Percentiles rank a stretch among this genome's conserved stretches.
Evolutionary conservation across 2,113 vertebrate species (phyloP).

Genomic region (Campylorhamphus procurvoides): DNA sequence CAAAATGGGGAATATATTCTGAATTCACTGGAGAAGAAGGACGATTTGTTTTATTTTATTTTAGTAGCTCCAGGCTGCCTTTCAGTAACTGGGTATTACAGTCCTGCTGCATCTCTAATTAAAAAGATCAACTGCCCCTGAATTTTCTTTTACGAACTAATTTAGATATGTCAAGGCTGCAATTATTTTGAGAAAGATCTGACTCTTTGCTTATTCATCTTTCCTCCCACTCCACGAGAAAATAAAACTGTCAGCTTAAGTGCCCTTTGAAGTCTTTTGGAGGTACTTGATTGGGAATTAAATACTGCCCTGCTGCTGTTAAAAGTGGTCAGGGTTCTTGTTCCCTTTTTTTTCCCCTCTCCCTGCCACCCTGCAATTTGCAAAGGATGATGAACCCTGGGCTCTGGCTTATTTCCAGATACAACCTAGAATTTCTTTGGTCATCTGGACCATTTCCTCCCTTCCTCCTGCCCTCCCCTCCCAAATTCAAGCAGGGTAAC

Average conservation of each 20-base stretch:
- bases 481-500: neutral
- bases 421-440: neutral
- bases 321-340: conserved; percentile 22
- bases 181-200: conserved; percentile 82
- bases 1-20: neutral
- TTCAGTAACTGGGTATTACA: conserved; percentile 67
- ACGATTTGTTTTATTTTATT: conserved; percentile 70
- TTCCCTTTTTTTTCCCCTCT: neutral
- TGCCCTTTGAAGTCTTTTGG: conserved; percentile 78
- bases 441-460: too few relatives aligned
- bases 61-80: conserved; percentile 67
- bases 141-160: conserved; percentile 81
- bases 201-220: conserved; percentile 77
- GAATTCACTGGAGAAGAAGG: conserved; percentile 51
- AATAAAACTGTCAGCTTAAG: conserved; percentile 76
- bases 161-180: conserved; percentile 78
- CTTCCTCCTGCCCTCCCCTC: too few relatives aligned
- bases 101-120: conserved; percentile 76
- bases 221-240: conserved; percentile 73
- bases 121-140: conserved; percentile 79
- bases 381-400: neutral
- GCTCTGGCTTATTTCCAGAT: conserved; percentile 15
- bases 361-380: neutral
- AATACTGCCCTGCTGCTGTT: conserved; percentile 47
- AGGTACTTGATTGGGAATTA: conserved; percentile 75